A percentile compares a stretch with the other conserved stretches of the same genome.
phyloP scores from a whole-genome alignment of 2,113 vertebrate species.

The Vidua macroura region DNA sequence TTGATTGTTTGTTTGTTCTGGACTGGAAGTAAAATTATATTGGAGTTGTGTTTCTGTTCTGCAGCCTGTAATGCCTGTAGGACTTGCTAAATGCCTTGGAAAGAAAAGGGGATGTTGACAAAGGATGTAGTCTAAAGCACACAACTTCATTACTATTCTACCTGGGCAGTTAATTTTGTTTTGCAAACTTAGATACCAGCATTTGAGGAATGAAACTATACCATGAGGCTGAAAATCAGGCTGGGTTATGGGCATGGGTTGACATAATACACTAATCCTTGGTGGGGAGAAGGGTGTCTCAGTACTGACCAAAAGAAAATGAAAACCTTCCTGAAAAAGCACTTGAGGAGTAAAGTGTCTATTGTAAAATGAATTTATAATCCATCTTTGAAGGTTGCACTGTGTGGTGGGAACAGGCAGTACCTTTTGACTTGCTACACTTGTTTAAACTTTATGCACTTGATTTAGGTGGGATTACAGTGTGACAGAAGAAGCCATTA shows the following conservation, averaged over 20 bases:
- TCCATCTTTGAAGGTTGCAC: not conserved
- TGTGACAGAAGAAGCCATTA: slow-evolving; percentile 83
- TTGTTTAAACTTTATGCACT: not conserved
- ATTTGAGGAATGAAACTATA: not conserved
- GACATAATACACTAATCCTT: not conserved
- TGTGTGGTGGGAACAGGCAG: not conserved
- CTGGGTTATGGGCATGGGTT: not conserved
- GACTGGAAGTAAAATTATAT: not conserved
- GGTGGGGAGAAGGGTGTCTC: not conserved
- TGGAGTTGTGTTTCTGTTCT: not conserved
- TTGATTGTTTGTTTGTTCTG: not conserved
- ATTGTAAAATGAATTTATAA: not conserved
- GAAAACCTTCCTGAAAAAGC: not conserved
- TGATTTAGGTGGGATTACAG: slow-evolving; percentile 90
- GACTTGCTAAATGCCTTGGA: not conserved
- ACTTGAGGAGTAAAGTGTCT: not conserved
- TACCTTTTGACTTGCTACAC: not conserved
- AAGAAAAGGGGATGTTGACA: not conserved
- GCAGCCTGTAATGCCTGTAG: not conserved
- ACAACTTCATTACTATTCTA: not conserved
- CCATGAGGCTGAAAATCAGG: not conserved
- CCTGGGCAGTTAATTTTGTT: not conserved
- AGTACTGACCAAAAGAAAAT: not conserved
- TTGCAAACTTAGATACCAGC: not conserved
- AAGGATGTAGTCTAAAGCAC: not conserved